phyloP scores from a whole-genome alignment of 92 coral and sea anemone species.

The Zoanthus sociatus region DNA sequence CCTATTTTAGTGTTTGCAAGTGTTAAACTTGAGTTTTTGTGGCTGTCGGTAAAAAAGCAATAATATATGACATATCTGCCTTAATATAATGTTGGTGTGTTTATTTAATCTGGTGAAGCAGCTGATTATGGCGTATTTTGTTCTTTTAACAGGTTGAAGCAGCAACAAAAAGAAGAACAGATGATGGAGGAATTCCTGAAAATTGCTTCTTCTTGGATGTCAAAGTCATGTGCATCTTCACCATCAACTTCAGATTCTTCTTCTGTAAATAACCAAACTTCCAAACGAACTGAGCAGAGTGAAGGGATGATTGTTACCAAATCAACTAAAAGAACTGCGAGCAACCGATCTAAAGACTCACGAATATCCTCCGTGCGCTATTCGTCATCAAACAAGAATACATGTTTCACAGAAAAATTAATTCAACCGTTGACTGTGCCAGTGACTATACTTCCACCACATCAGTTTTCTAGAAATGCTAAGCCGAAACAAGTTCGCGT shows the following conservation, averaged over 20 bases:
- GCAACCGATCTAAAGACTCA: conserved; percentile 32
- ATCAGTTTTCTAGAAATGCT: conserved; percentile 44
- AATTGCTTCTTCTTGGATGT: conserved; percentile 19
- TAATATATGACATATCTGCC: not conserved
- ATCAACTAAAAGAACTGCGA: conserved; percentile 19
- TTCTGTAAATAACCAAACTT: conserved; percentile 22
- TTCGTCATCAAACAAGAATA: conserved; percentile 45
- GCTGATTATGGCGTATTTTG: not conserved
- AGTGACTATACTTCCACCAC: conserved; percentile 68
- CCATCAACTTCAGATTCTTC: conserved; percentile 30
- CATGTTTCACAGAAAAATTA: conserved; percentile 48
- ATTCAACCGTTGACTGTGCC: conserved; percentile 85
- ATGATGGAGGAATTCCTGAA: conserved; percentile 34
- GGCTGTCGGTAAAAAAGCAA: too few relatives aligned
- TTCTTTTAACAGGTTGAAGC: conserved; percentile 19
- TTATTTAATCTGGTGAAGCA: not conserved
- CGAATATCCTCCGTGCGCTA: conserved; percentile 22
- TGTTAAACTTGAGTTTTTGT: too few relatives aligned
- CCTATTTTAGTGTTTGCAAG: too few relatives aligned
- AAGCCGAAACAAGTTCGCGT: conserved; percentile 69
- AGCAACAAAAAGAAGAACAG: conserved; percentile 42
- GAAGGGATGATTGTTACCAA: not conserved
- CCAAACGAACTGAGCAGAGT: conserved; percentile 21
- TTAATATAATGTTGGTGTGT: not conserved
- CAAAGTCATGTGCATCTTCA: conserved; percentile 25